A percentile compares a stretch with the other conserved stretches of the same genome.
phyloP scores from a whole-genome alignment of 2,888 invertebrate genomes.

The Hemistola chrysoprasaria region DNA sequence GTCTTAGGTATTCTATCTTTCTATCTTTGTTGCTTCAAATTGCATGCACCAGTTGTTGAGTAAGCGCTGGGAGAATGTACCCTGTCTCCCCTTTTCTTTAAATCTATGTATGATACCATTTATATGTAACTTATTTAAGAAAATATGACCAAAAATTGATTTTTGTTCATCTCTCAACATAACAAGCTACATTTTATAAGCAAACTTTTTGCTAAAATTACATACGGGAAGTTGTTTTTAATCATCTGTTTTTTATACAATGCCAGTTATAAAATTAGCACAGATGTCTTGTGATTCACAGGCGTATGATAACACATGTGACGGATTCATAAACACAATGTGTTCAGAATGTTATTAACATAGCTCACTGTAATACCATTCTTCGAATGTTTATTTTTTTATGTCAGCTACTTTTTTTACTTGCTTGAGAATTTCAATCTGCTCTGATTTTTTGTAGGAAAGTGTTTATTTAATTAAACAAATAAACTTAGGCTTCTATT shows the following conservation, averaged over 20 bases:
- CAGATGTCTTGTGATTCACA: conserved; percentile 59
- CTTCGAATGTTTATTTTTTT: conserved; percentile 48
- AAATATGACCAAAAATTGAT: too few relatives aligned
- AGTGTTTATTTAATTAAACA: too few relatives aligned
- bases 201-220: conserved; percentile 8
- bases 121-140: too few relatives aligned
- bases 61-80: too few relatives aligned
- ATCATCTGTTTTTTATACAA: conserved; percentile 10
- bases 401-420: conserved; percentile 12
- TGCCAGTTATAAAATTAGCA: conserved; percentile 16
- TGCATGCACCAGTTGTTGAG: too few relatives aligned
- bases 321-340: conserved; percentile 49
- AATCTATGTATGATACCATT: too few relatives aligned
- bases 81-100: too few relatives aligned
- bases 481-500: too few relatives aligned
- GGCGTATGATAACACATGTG: conserved; percentile 48
- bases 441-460: neutral
- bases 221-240: conserved; percentile 14
- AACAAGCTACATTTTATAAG: too few relatives aligned
- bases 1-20: too few relatives aligned
- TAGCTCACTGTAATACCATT: conserved; percentile 43
- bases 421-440: conserved; percentile 19
- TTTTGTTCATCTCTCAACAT: too few relatives aligned
- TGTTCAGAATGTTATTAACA: conserved; percentile 25
- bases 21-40: too few relatives aligned